phyloP scores from a whole-genome alignment of 2,797 vertebrate species.

The Carcharodon carcharias region DNA sequence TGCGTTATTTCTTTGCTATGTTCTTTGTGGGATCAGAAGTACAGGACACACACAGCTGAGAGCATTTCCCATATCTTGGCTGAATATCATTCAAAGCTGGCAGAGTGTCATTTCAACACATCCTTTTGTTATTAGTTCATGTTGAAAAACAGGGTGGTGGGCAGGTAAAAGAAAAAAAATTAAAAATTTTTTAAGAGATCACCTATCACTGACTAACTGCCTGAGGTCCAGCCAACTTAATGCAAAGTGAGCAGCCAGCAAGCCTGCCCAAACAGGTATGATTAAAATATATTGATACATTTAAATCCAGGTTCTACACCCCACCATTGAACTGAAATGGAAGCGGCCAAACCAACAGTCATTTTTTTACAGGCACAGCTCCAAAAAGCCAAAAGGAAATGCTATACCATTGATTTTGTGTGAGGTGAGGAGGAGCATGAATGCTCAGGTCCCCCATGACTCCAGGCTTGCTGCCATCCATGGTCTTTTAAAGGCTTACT shows the following conservation, averaged over 20 bases:
- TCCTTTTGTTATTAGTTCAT: conserved; percentile 51
- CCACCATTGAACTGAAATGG: background rate
- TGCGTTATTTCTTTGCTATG: too few species aligned
- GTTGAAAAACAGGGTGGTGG: background rate
- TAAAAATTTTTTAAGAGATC: background rate
- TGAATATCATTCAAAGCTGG: conserved; percentile 38
- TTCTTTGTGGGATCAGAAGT: background rate
- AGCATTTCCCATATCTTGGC: conserved; percentile 34
- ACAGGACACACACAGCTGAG: conserved; percentile 21
- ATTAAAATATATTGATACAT: background rate
- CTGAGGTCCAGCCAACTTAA: background rate
- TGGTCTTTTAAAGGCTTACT: background rate
- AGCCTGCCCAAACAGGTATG: background rate
- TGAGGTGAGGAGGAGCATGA: background rate
- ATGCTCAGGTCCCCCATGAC: background rate
- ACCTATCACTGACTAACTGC: background rate
- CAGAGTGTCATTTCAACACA: conserved; percentile 38
- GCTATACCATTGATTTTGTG: background rate
- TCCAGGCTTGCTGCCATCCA: background rate
- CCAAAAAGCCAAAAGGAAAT: background rate
- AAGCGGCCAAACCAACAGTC: background rate
- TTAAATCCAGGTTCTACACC: background rate
- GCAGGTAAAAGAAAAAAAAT: background rate
- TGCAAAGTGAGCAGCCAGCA: background rate
- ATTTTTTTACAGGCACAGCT: background rate